Base-by-base conservation (phyloP, 2,888 invertebrate species). In the Caenorhabditis sp. region DNA sequence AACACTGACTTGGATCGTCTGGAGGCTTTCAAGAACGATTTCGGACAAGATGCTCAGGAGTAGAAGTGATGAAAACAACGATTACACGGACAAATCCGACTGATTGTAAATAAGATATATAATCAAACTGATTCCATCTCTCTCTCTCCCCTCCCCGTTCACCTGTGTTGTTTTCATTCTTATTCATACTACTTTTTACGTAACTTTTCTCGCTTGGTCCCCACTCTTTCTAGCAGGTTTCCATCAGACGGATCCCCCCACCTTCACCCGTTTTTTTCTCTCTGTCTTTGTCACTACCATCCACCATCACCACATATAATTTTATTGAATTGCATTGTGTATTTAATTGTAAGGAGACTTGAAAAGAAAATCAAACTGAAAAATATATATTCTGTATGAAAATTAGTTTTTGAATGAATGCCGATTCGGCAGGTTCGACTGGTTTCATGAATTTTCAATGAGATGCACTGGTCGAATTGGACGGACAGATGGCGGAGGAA, bases 11-110 rank as follows among this genome's bases (percentile, higher is more conserved):
- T 99, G 94, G 94, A 94, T 47, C 97, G 96, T 93, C 93, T 98
- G 92, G 95, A 95, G 92, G 96, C 97, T 92, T 99, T 99, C 93
- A 97, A 96, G 93, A 95, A 96, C 92, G 98, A 99, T 93, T 99
- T 99, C 93, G 99, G 99, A 37, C 97, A 98, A 93, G 98, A 99
- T 93, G 98, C 98, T 61, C 86, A 85, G 82, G 82, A 82, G 51
- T 76, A 60, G 47, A 40, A 35, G 1, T 40, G 40, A 40, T 11
- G 18, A 24, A 28, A 26, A 40, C 28, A n/a, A n/a, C n/a, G n/a
- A n/a, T n/a, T n/a, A n/a, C n/a, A n/a, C 13, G 9, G n/a, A 37
- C 67, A 47, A n/a, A 22, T 65, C 22, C 56, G 64, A 56, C 55
- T 78, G 65, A 71, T 72, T 79, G 72, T 79, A 71, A 79, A 72